Conservation (phyloP, 2,888 invertebrate genomes). For the Brachypalpus laphriformis region DNA sequence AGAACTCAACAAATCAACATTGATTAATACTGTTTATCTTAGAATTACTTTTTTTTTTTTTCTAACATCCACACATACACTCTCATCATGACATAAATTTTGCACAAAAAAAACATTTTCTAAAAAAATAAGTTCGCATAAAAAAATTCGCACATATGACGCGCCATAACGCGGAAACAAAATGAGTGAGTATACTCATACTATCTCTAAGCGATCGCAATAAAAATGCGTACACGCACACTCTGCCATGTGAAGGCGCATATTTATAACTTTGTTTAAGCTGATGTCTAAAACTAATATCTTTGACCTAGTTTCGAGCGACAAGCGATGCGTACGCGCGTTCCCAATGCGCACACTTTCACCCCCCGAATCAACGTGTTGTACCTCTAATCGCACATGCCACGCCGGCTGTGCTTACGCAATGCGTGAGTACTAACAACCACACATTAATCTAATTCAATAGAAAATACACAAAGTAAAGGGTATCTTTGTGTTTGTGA, state of each 20-base stretch:
- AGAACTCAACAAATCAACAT: constrained; percentile 21
- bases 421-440: constrained; percentile 48
- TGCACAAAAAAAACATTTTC: background rate
- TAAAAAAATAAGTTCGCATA: background rate
- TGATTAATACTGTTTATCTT: constrained; percentile 35
- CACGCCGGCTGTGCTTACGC: constrained; percentile 42
- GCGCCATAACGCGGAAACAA: constrained; percentile 51
- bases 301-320: constrained; percentile 61
- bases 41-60: constrained; percentile 9
- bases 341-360: background rate
- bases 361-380: background rate
- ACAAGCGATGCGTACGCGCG: constrained; percentile 39
- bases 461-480: constrained; percentile 24
- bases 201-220: constrained; percentile 23
- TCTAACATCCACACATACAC: background rate
- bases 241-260: background rate
- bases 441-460: background rate
- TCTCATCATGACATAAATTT: background rate
- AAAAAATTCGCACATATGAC: constrained; percentile 38
- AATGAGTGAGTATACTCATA: background rate
- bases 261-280: constrained; percentile 29
- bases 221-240: constrained; percentile 37
- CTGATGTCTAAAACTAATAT: constrained; percentile 57
- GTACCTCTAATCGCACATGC: constrained; percentile 40
- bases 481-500: constrained; percentile 30